Evolutionary conservation across 2,113 vertebrate species (phyloP).

Genomic region (Mastomys coucha): DNA sequence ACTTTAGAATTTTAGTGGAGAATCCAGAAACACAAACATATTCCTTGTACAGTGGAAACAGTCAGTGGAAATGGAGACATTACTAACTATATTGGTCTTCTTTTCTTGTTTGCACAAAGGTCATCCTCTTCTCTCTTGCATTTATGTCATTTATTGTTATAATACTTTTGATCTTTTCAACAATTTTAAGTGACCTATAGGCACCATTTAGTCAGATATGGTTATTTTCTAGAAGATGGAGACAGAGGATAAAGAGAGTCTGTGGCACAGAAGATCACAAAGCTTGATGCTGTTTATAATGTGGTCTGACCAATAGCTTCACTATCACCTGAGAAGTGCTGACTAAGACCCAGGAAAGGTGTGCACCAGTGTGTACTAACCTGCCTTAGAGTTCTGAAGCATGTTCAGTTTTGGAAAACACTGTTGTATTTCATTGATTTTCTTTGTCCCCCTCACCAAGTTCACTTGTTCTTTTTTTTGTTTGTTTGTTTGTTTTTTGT

Average conservation of each 20-base stretch:
- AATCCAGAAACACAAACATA: neutral
- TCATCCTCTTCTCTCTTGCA: neutral
- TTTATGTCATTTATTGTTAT: neutral
- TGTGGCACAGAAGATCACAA: neutral
- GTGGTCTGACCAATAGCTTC: neutral
- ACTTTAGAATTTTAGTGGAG: slow-evolving; percentile 3
- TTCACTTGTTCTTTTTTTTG: neutral
- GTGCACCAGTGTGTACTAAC: neutral
- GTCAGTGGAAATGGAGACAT: neutral
- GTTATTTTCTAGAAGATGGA: slow-evolving; percentile 45
- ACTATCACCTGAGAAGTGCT: neutral
- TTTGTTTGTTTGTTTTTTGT: too few relatives aligned
- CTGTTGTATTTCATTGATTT: neutral
- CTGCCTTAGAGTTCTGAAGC: neutral
- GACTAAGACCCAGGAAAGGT: neutral
- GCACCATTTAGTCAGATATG: neutral
- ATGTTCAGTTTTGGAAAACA: neutral
- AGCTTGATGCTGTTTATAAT: neutral
- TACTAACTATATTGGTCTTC: neutral
- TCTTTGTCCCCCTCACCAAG: neutral
- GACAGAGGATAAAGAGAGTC: neutral
- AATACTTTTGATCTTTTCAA: neutral
- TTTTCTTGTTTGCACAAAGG: neutral
- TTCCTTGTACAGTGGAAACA: neutral
- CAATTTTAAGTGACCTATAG: neutral